Evolutionary conservation across 2,888 invertebrate genomes (phyloP).

Genomic region (Acleris emargana): DNA sequence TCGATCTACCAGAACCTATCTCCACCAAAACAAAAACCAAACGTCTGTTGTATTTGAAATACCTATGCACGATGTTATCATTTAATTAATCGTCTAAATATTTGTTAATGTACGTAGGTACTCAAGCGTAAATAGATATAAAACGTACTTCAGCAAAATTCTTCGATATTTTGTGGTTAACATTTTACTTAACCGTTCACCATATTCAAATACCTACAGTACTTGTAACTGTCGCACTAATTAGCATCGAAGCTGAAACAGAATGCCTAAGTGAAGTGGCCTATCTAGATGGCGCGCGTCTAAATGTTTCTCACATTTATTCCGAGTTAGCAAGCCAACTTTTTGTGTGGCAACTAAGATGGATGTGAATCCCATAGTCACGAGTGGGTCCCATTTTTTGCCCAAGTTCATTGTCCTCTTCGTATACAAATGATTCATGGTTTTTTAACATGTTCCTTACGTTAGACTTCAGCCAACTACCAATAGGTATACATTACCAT

Average conservation of each 20-base stretch:
- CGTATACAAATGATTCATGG: constrained; percentile 26
- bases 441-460: constrained; percentile 16
- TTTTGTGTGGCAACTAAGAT: constrained; percentile 13
- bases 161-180: background rate
- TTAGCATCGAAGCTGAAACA: constrained; percentile 27
- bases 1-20: too few relatives aligned
- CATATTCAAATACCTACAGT: constrained; percentile 18
- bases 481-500: too few relatives aligned
- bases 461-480: background rate
- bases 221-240: constrained; percentile 25
- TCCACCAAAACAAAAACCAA: too few relatives aligned
- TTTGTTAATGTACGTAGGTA: background rate
- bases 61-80: too few relatives aligned
- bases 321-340: constrained; percentile 17
- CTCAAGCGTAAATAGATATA: background rate
- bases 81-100: background rate
- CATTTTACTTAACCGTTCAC: background rate
- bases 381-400: constrained; percentile 34
- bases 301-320: constrained; percentile 19
- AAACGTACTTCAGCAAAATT: background rate
- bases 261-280: constrained; percentile 2
- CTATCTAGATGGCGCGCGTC: constrained; percentile 3
- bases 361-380: constrained; percentile 33
- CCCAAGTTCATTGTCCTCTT: constrained; percentile 26
- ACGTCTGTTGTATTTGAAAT: too few relatives aligned